phyloP scores from a whole-genome alignment of 2,797 vertebrate genomes.

The Thaleichthys pacificus region DNA sequence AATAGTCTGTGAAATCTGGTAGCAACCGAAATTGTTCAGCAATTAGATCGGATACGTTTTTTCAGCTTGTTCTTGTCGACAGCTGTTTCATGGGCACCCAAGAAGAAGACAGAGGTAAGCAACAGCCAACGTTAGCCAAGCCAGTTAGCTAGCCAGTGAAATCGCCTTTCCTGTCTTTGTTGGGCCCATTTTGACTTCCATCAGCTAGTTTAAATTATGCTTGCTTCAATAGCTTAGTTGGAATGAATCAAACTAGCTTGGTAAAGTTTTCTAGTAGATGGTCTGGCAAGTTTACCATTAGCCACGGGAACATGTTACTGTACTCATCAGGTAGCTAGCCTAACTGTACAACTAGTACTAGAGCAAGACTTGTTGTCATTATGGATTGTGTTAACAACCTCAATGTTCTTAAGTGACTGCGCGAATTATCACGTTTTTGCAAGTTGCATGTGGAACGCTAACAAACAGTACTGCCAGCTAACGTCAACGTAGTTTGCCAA shows the following conservation, averaged over 20 bases:
- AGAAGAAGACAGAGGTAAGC: slow-evolving; percentile 68
- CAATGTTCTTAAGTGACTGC: too few relatives aligned
- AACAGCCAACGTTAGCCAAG: neutral
- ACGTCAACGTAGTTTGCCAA: neutral
- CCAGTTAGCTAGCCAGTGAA: neutral
- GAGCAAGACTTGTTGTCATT: too few relatives aligned
- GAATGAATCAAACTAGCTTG: neutral
- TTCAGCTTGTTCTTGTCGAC: slow-evolving; percentile 20
- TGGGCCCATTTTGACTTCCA: neutral
- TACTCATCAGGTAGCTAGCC: too few relatives aligned
- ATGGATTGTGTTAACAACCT: too few relatives aligned
- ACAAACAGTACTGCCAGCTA: neutral
- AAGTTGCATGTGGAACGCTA: neutral
- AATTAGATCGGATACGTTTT: neutral
- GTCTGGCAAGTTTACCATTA: too few relatives aligned
- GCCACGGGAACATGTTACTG: too few relatives aligned
- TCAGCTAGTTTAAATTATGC: neutral
- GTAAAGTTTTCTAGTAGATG: too few relatives aligned
- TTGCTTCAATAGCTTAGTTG: neutral
- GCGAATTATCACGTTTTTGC: too few relatives aligned
- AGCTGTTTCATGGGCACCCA: slow-evolving; percentile 71
- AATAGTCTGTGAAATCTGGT: neutral
- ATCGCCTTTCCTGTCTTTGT: neutral
- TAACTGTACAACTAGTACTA: too few relatives aligned
- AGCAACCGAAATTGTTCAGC: neutral